Base-by-base conservation (phyloP, 2,888 invertebrate species). In the Crepidodera aurea region DNA sequence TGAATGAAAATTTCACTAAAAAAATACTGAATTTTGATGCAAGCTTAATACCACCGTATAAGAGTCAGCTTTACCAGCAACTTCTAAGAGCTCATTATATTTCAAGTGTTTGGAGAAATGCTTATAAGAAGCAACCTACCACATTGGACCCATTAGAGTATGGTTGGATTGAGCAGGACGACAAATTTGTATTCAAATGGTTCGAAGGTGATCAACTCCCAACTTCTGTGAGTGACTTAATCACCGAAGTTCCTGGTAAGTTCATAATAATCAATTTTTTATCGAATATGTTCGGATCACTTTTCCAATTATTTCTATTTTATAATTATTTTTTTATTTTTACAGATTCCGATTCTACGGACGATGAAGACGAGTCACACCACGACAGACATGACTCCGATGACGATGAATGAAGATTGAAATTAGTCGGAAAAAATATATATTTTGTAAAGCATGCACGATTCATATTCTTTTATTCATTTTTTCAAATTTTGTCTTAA, bases 161-260 rank as follows among this genome's bases (percentile, higher is more conserved):
- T 60, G 67, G 66, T 57, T 71, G 71, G 71, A 48, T 42, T 19
- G 42, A 48, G 25, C 12, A 64, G 22, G 65, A 70, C 8, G 58
- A 44, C 8, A 57, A 51, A 48, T 71, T 62, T 29, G 42, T 67
- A 7, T 73, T 71, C 53, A 65, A 68, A 55, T 72, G 71, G 70
- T 71, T 71, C 42, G 69, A 70, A 22, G 71, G 69, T n/a, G n/a
- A 72, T 64, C 71, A 71, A 64, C 55, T 74, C 32, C 71, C 71
- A 42, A 10, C 8, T 27, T 29, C 39, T 29, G 54, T 54, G 2
- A 54, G 40, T 25, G 54, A 40, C 15, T 50, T 50, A 13, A 27
- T 50, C 50, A 12, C 18, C 29, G 7, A 50, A 12, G 15, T 50
- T 13, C 32, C 50, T 50, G 50, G 50, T 50, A 50, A 27, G 27